Conservation (phyloP, 2,888 invertebrate species). For the Ceraclea dissimilis region DNA sequence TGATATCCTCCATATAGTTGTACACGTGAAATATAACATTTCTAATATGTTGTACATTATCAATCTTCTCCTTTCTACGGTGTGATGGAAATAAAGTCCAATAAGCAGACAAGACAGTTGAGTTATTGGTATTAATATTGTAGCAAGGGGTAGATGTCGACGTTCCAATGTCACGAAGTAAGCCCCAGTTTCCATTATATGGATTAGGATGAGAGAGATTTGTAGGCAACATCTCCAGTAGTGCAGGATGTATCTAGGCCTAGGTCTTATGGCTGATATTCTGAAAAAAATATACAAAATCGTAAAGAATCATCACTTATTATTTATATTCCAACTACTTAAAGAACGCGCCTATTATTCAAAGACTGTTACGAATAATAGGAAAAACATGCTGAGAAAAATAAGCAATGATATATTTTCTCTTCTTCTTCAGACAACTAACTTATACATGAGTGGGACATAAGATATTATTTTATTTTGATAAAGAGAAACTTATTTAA, state of each 20-base stretch:
- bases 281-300: conserved; percentile 3
- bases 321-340: too few relatives aligned
- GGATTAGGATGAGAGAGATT: conserved; percentile 26
- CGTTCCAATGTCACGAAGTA: conserved; percentile 28
- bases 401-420: too few relatives aligned
- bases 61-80: conserved; percentile 28
- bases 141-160: conserved; percentile 27
- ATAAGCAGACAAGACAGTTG: conserved; percentile 28
- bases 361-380: too few relatives aligned
- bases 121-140: conserved; percentile 28
- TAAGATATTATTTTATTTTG: too few relatives aligned
- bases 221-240: conserved; percentile 26
- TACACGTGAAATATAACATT: conserved; percentile 28
- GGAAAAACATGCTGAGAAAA: too few relatives aligned
- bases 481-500: too few relatives aligned
- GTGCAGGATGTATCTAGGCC: conserved; percentile 13
- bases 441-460: too few relatives aligned
- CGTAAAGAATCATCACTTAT: not conserved
- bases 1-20: conserved; percentile 19
- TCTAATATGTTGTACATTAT: conserved; percentile 26
- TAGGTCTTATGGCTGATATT: not conserved
- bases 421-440: too few relatives aligned
- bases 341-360: too few relatives aligned
- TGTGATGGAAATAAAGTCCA: conserved; percentile 31
- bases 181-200: conserved; percentile 25